Evolutionary conservation across 2,113 vertebrate species (phyloP).

Genomic region (Oncorhynchus masou): DNA sequence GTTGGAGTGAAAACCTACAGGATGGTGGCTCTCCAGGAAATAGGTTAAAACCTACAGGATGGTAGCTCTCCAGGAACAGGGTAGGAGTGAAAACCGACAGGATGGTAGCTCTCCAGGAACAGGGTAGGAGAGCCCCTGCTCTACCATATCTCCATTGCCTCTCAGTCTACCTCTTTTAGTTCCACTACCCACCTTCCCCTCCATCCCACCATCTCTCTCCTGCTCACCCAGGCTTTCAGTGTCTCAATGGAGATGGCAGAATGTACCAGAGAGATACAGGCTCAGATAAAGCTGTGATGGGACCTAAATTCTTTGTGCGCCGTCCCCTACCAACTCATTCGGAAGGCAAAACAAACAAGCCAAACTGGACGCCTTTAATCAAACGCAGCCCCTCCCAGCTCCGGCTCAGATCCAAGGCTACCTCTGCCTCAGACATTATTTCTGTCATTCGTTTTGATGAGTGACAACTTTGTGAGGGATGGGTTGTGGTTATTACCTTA

Average conservation of each 20-base stretch:
- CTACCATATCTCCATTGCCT: neutral
- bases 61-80: too few relatives aligned
- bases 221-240: neutral
- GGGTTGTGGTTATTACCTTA: conserved; percentile 39
- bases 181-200: neutral
- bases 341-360: conserved; percentile 52
- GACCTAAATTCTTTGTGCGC: conserved; percentile 58
- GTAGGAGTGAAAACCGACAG: too few relatives aligned
- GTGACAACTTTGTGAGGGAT: conserved; percentile 35
- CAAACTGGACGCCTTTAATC: conserved; percentile 40
- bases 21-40: too few relatives aligned
- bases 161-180: neutral
- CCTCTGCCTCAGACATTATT: conserved; percentile 36
- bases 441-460: conserved; percentile 31
- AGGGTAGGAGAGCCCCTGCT: too few relatives aligned
- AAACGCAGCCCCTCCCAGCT: conserved; percentile 13
- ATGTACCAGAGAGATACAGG: conserved; percentile 35
- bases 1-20: too few relatives aligned
- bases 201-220: neutral
- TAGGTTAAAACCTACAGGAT: too few relatives aligned
- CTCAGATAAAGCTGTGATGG: conserved; percentile 32
- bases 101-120: too few relatives aligned
- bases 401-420: conserved; percentile 43
- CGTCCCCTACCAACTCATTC: conserved; percentile 22
- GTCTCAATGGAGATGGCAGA: conserved; percentile 33